Evolutionary conservation across 2,113 vertebrate genomes (phyloP).

Genomic region (Oenanthe melanoleuca): DNA sequence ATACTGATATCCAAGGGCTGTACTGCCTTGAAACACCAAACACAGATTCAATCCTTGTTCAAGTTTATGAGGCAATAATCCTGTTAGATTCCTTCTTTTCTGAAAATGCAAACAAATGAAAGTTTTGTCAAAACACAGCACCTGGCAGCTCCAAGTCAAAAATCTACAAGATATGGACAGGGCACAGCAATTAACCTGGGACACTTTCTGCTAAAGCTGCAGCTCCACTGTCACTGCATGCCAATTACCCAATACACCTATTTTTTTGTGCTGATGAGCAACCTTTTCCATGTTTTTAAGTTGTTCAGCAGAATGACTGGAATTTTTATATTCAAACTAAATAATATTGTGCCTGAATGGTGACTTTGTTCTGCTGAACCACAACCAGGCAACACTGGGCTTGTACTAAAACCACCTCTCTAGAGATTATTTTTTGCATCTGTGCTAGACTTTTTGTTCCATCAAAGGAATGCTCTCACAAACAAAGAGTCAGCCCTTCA

Average conservation of each 20-base stretch:
- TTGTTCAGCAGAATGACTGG: background rate
- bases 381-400: background rate
- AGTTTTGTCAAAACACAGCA: background rate
- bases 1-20: background rate
- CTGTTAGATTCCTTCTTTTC: background rate
- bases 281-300: background rate
- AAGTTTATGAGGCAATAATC: background rate
- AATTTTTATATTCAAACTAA: background rate
- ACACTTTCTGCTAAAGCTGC: background rate
- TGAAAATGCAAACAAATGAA: background rate
- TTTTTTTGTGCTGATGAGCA: background rate
- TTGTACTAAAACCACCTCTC: background rate
- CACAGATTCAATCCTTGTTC: background rate
- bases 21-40: background rate
- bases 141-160: background rate
- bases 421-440: background rate
- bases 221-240: background rate
- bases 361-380: background rate
- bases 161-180: background rate
- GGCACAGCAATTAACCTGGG: background rate
- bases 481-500: background rate
- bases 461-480: background rate
- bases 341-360: background rate
- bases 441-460: background rate
- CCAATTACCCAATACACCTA: background rate